Base-by-base conservation (phyloP, 2,888 invertebrate species). In the Malthinus flaveolus region DNA sequence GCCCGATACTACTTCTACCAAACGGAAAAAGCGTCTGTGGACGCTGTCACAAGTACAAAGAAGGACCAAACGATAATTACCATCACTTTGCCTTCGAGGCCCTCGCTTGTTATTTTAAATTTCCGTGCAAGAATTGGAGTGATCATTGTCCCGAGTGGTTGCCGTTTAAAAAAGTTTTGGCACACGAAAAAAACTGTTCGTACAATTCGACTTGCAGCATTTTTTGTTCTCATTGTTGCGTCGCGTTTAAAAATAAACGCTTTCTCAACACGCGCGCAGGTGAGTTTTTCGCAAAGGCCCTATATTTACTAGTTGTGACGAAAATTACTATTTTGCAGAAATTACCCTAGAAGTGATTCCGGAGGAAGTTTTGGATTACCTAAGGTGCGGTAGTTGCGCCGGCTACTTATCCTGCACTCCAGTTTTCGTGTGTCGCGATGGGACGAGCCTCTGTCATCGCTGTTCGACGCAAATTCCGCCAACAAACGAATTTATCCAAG, bases 41-140 rank as follows among this genome's bases (percentile, higher is more conserved):
- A 50, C 67, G 77, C 52, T 79, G 78, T 63, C 53, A 59, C 7
- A 36, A 9, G 7, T 39, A 45, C 34, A 34, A 34, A 7, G 46
- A 44, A 7, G 49, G 46, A 8, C 55, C 56, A 3, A 33, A 36
- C 7, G 58, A 48, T 47, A 47, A 62, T 23, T 73, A 71, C 58
- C 68, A 72, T 35, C 75, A 75, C 60, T 58, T 64, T 8, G 66
- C 73, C 0, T 78, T 73, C 57, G 78, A 77, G 66, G 71, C 71
- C 1, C 49, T 77, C 11, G 78, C 77, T 7, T 68, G 71, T 7
- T 70, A 71, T 47, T 78, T 76, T 61, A 44, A 66, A 13, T 78
- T 74, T 62, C 78, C 78, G 0, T 78, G 78, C 61, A 65, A 61
- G 58, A 68, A 74, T 64, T 75, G 73, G 71, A 62, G 64, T 9